Percentiles rank a stretch among this genome's conserved stretches.
Evolutionary conservation across 2,797 vertebrate species (phyloP).

Genomic region (Babyrousa celebensis): DNA sequence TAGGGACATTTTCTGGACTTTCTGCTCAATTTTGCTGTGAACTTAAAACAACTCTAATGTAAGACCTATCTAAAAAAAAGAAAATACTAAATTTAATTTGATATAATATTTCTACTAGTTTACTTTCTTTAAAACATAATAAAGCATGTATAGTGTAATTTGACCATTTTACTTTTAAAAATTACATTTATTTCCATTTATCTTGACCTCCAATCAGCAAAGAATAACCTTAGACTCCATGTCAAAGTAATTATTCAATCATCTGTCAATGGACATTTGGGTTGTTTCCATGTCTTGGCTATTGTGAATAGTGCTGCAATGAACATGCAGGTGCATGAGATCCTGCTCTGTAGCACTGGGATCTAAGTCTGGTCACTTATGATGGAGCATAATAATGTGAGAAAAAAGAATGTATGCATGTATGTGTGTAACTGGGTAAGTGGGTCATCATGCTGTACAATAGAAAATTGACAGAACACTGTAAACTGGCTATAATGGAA

Average conservation of each 20-base stretch:
- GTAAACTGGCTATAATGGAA: too few relatives aligned
- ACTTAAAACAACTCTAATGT: not conserved
- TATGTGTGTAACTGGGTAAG: too few relatives aligned
- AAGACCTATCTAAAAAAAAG: not conserved
- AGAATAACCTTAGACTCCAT: slow-evolving; percentile 30
- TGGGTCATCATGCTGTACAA: too few relatives aligned
- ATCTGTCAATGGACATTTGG: too few relatives aligned
- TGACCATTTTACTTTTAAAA: not conserved
- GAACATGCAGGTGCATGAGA: too few relatives aligned
- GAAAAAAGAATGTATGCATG: too few relatives aligned
- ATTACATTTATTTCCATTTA: slow-evolving; percentile 25
- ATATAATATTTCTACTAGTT: not conserved
- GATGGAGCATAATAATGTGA: too few relatives aligned
- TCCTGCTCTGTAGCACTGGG: too few relatives aligned
- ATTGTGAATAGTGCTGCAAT: too few relatives aligned
- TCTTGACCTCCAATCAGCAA: not conserved
- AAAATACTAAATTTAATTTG: not conserved
- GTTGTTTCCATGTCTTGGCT: too few relatives aligned
- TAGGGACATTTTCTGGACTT: not conserved
- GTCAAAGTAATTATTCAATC: not conserved
- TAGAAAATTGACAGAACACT: too few relatives aligned
- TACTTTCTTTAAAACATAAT: slow-evolving; percentile 2
- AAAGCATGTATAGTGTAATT: not conserved
- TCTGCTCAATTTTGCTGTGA: not conserved
- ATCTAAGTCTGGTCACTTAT: too few relatives aligned